These are phyloP conservation scores for Metallyticus violacea DNA, from an alignment of 2,888 invertebrate genomes.

Conservation along the genomic window DNA sequence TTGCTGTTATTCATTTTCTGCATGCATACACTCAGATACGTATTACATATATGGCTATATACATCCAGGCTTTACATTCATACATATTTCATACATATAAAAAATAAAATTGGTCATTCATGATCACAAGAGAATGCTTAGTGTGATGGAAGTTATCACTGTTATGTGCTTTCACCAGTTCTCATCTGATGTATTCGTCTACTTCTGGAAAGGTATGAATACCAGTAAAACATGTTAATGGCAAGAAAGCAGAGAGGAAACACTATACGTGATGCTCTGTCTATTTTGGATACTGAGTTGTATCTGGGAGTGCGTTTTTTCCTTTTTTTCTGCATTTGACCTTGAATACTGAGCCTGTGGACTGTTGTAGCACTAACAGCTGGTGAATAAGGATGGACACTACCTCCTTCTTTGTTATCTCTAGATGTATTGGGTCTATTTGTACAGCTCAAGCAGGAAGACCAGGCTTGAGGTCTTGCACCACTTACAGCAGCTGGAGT, in stretches of 20 bases:
- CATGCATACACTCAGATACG: background rate
- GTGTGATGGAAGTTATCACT: background rate
- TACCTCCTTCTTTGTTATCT: background rate
- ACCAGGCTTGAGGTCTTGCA: slow-evolving; percentile 9
- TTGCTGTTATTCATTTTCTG: background rate
- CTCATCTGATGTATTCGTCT: slow-evolving; percentile 15
- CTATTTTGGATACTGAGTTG: slow-evolving; percentile 79
- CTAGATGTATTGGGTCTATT: slow-evolving; percentile 17
- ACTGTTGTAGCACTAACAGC: slow-evolving; percentile 18
- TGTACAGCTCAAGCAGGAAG: slow-evolving; percentile 7
- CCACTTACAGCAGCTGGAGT: background rate
- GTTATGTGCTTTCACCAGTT: background rate
- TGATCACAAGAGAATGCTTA: background rate
- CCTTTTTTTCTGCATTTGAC: slow-evolving; percentile 24
- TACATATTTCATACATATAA: background rate
- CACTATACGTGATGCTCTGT: slow-evolving; percentile 68
- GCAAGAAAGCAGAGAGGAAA: slow-evolving; percentile 73
- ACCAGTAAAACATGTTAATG: slow-evolving; percentile 79
- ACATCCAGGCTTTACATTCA: background rate
- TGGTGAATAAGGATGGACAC: background rate
- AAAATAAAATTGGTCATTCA: background rate
- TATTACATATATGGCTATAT: background rate
- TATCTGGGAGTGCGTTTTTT: slow-evolving; percentile 59
- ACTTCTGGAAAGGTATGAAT: slow-evolving; percentile 55
- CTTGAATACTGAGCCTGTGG: slow-evolving; percentile 27